Base-by-base conservation (phyloP, 1,140 invertebrate genomes). In the Thereuonema tuberculata region DNA sequence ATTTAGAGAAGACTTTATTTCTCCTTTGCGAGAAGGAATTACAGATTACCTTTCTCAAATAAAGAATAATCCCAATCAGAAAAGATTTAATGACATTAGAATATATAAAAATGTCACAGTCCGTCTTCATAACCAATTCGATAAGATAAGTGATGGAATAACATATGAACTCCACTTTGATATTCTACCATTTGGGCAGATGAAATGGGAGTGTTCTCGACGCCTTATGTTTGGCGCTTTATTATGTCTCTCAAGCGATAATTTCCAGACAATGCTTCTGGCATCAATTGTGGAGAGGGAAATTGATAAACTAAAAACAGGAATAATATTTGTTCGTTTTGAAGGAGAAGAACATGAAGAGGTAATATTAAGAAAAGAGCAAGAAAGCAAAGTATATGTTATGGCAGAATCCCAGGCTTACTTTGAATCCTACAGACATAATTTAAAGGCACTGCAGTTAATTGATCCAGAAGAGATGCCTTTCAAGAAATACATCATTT, bases 221-320 rank as follows among this genome's bases (percentile, higher is more conserved):
- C 71, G 81, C 52, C 78, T 89, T 25, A 77, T 87, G 67, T 81
- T 73, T 70, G 86, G 87, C 0, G 82, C 84, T 0, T 70, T 90
- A n/a, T 65, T 90, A 0, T 80, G 84, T 61, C 77, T 90, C 26
- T 83, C 83, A 1, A 72, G 63, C 12, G 80, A 85, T 66, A 75
- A 82, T 54, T 89, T 87, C 69, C 70, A 77, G 26, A 78, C 77
- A 28, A 72, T 86, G 29, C 70, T 84, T 37, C 79, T 87, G 64
- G 85, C 79, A 20, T 81, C 78, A 1, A 81, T 89, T 24, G 67
- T 74, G 2, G 75, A 84, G 25, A 72, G 82, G 48, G 75, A 84
- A 43, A 28, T 64, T 0, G 67, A 77, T 29, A 63, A 70, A 46
- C 48, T 71, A 20, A 59, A 61, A 53, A 53, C 77, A 31, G 79